Conservation (phyloP, 2,113 vertebrate species). For the Oenanthe oenanthe region DNA sequence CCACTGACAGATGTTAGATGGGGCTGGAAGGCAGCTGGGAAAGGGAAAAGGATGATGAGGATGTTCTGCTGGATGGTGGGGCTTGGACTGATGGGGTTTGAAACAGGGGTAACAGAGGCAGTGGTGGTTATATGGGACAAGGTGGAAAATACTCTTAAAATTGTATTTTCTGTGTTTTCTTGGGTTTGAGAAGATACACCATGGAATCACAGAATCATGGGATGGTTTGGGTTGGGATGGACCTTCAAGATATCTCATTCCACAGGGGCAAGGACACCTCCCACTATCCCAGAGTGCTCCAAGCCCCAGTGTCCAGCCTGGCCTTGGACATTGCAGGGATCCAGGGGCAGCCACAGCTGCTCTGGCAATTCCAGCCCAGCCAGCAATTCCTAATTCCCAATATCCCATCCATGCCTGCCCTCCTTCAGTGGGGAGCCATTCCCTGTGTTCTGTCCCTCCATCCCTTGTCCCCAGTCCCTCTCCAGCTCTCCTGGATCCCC, state of each 20-base stretch:
- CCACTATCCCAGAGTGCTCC: no score
- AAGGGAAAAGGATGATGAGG: background rate
- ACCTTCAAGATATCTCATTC: no score
- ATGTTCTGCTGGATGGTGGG: background rate
- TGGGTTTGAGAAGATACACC: no score
- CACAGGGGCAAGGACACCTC: no score
- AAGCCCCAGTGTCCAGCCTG: no score
- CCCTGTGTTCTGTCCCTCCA: no score
- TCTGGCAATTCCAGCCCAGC: no score
- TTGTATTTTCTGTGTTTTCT: background rate
- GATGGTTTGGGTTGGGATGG: background rate
- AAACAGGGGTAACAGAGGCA: background rate
- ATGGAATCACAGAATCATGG: fast-evolving
- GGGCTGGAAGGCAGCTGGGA: background rate
- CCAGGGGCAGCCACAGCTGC: no score
- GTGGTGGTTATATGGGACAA: background rate
- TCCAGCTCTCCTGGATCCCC: background rate
- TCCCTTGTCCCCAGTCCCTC: background rate
- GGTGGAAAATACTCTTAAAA: background rate
- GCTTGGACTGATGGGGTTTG: background rate
- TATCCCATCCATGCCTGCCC: background rate
- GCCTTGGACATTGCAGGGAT: background rate
- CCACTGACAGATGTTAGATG: background rate
- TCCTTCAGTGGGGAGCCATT: background rate
- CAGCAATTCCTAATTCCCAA: no score